A percentile compares a stretch with the other conserved stretches of the same genome.
phyloP scores from a whole-genome alignment of 1,140 invertebrate species.

The Solenopsis fugax region DNA sequence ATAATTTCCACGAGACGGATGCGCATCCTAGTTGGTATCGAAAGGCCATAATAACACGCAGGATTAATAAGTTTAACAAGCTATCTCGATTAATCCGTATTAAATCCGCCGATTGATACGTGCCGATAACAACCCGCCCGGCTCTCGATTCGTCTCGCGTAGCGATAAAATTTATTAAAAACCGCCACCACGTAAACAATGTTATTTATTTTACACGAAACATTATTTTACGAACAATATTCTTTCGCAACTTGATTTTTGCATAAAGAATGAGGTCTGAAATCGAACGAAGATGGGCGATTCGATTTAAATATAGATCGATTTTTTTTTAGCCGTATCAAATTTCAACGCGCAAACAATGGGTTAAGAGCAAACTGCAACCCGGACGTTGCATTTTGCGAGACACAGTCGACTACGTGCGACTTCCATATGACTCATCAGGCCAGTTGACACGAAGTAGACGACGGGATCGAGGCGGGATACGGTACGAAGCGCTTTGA shows the following conservation, averaged over 20 bases:
- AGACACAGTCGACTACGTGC: background rate
- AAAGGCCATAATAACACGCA: constrained; percentile 43
- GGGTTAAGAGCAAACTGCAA: background rate
- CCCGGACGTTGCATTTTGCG: background rate
- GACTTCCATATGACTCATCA: background rate
- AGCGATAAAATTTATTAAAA: background rate
- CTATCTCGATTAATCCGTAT: constrained; percentile 23
- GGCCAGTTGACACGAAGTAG: background rate
- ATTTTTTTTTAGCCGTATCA: background rate
- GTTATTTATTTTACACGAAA: background rate
- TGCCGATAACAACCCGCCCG: background rate
- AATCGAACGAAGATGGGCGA: background rate
- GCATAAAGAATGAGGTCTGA: background rate
- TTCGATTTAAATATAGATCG: background rate
- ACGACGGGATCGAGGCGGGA: background rate
- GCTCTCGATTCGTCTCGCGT: background rate
- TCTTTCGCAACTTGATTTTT: background rate
- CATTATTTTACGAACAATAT: background rate
- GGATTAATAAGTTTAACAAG: constrained; percentile 50
- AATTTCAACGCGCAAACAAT: background rate
- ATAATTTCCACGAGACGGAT: constrained; percentile 53
- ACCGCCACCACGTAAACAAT: background rate
- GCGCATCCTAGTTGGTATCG: constrained; percentile 33
- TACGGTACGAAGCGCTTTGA: constrained; percentile 16
- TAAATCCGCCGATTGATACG: constrained; percentile 9